These are phyloP conservation scores for Himalopsyche japonica DNA, from an alignment of 2,888 invertebrate species.

Conservation along the genomic window DNA sequence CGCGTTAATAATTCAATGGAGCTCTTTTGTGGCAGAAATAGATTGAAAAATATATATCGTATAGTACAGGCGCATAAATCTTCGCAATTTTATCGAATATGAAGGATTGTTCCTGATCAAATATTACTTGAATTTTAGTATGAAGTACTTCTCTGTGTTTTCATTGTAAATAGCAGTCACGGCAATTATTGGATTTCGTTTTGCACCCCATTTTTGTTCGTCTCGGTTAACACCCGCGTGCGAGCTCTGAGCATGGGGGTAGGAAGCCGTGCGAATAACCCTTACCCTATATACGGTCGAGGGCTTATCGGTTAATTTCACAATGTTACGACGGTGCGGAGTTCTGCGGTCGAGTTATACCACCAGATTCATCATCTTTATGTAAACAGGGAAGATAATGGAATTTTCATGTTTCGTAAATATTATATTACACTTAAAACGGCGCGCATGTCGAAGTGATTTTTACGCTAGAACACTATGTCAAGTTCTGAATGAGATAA, in stretches of 20 bases:
- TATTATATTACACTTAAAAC: neutral
- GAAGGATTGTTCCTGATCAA: neutral
- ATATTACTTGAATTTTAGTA: neutral
- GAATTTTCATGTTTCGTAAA: neutral
- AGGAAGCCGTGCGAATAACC: neutral
- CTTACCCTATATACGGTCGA: neutral
- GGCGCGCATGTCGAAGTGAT: neutral
- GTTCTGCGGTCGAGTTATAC: neutral
- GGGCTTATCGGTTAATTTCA: slow-evolving; percentile 5
- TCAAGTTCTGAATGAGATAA: neutral
- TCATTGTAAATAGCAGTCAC: neutral
- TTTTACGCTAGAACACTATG: neutral
- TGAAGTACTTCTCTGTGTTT: neutral
- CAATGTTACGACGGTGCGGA: neutral
- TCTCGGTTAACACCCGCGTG: neutral
- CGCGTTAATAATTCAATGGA: neutral
- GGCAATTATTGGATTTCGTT: slow-evolving; percentile 5
- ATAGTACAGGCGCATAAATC: neutral
- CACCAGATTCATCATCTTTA: neutral
- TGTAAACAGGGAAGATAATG: neutral
- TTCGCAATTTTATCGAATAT: neutral
- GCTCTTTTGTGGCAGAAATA: neutral
- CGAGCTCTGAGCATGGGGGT: neutral
- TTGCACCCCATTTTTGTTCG: neutral
- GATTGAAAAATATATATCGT: neutral